Base-by-base conservation (phyloP, 1,140 invertebrate genomes). In the Mesaphorura yosii region DNA sequence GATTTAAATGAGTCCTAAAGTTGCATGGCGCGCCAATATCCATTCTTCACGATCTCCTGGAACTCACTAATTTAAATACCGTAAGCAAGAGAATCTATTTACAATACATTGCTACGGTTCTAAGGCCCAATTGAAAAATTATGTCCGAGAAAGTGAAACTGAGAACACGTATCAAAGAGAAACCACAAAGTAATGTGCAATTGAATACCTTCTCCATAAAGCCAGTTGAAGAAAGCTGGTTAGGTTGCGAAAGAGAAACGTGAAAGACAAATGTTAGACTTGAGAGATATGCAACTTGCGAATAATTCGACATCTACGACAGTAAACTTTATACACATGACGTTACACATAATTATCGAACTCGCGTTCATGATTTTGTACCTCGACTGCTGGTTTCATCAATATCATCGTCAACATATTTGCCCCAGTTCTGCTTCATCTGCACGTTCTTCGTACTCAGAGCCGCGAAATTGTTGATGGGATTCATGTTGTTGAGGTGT, bases 171-270 rank as follows among this genome's bases (percentile, higher is more conserved):
- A n/a, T n/a, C n/a, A n/a, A n/a, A n/a, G n/a, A n/a, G n/a, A n/a
- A n/a, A 37, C 34, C 17, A 37, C 17, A 17, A 37, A 37, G 34
- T 41, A 41, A 41, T 10, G 10, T 41, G 22, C n/a, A 23, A 15
- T 19, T n/a, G 15, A 34, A 31, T 45, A 59, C 59, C 46, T 59
- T 57, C 39, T 28, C 49, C 52, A 46, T 57, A 56, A 48, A 51
- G 46, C 42, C 51, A 55, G 31, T 61, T 56, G 59, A 52, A n/a
- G 52, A 29, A 61, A 41, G 55, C 59, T 57, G 29, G 5, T 44
- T 44, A 45, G 34, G 22, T 19, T 17, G 26, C 19, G 31, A 54
- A 39, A 29, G 29, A 12, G 12, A 15, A 48, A 41, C 10, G 20
- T 15, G 29, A 27, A 47, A 28, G 45, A 19, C 14, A 19, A 15